Conservation (phyloP, 2,113 vertebrate species). For the Columba livia region DNA sequence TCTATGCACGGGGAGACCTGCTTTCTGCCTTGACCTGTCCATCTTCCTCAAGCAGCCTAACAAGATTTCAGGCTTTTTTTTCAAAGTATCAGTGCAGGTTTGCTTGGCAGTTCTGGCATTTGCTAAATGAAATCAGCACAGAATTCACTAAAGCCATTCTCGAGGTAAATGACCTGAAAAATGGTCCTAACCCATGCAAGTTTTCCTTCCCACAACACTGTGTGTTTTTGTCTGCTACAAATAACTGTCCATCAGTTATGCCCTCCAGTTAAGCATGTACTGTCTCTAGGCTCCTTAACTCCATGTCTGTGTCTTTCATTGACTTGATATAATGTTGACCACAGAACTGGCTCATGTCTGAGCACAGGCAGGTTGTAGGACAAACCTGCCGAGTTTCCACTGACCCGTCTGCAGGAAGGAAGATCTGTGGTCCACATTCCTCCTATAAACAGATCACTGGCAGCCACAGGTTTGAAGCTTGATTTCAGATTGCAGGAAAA, state of each 20-base stretch:
- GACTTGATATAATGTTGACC: neutral
- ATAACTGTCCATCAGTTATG: neutral
- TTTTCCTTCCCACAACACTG: neutral
- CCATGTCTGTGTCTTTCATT: neutral
- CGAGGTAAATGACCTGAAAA: neutral
- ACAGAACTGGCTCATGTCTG: neutral
- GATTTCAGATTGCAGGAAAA: neutral
- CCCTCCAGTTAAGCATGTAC: neutral
- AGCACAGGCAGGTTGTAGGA: neutral
- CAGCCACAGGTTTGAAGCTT: neutral
- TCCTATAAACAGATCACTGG: neutral
- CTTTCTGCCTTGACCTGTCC: neutral
- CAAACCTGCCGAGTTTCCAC: neutral
- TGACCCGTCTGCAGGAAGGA: neutral
- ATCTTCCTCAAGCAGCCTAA: neutral
- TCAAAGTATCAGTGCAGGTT: neutral
- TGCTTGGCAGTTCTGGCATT: neutral
- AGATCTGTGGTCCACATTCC: neutral
- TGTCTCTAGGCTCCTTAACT: neutral
- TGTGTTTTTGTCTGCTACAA: neutral
- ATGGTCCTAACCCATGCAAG: neutral
- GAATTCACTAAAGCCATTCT: neutral
- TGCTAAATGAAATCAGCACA: neutral
- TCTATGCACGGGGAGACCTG: neutral
- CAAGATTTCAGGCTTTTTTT: neutral